Conservation (phyloP, 2,113 vertebrate genomes). For the Trinectes maculatus region DNA sequence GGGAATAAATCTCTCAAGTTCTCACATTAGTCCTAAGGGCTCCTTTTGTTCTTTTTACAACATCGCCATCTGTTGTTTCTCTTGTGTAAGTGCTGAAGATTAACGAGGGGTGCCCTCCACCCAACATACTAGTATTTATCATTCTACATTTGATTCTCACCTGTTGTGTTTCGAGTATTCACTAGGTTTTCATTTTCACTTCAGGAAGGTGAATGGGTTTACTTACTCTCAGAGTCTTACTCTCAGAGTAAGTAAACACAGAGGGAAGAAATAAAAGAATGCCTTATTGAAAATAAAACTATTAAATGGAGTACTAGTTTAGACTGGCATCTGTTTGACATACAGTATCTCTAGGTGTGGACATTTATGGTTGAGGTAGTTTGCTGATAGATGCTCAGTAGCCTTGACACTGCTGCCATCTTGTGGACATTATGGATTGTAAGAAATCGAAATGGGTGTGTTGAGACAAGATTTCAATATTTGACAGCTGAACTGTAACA, state of each 20-base stretch:
- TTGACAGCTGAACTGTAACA: background rate
- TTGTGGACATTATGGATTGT: constrained; percentile 48
- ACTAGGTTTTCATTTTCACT: background rate
- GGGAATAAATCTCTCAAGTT: constrained; percentile 10
- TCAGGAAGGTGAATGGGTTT: background rate
- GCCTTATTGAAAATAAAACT: background rate
- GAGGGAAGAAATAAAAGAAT: background rate
- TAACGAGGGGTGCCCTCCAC: too few relatives aligned
- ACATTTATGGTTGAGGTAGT: background rate
- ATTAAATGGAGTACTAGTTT: background rate
- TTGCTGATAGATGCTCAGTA: background rate
- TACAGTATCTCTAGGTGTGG: background rate
- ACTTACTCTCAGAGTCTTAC: too few relatives aligned
- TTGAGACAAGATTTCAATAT: background rate
- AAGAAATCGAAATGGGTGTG: background rate
- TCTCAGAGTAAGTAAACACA: too few relatives aligned
- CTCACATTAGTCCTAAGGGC: background rate
- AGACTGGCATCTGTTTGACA: constrained; percentile 12
- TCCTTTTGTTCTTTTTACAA: constrained; percentile 25
- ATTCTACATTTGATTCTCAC: background rate
- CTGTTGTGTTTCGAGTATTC: background rate
- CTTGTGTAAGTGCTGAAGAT: background rate
- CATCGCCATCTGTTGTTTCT: constrained; percentile 56
- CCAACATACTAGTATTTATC: too few relatives aligned
- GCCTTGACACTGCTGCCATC: constrained; percentile 40